A percentile compares a stretch with the other conserved stretches of the same genome.
Conservation (phyloP, 2,113 vertebrate genomes). For the Megaptera novaeangliae region DNA sequence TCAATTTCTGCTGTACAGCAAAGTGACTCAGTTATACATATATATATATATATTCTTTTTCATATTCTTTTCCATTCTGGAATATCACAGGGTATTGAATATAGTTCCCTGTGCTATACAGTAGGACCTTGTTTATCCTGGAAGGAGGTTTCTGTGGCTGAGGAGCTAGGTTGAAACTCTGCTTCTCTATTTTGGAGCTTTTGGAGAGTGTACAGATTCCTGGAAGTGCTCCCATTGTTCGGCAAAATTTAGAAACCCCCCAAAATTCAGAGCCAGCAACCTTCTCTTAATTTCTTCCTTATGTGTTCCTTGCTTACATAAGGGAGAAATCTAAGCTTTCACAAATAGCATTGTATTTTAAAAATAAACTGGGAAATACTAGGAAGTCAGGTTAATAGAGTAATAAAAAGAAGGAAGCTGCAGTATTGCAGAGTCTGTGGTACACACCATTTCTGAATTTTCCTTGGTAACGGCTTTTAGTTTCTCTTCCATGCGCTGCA, state of each 20-base stretch:
- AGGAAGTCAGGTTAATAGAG: not conserved
- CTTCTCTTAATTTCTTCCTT: slow-evolving; percentile 6
- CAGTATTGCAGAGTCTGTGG: not conserved
- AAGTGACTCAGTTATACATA: not conserved
- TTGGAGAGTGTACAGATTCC: not conserved
- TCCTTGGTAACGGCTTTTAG: slow-evolving; percentile 91
- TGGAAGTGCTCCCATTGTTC: not conserved
- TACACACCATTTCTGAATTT: slow-evolving; percentile 95
- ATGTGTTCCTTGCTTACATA: slow-evolving; percentile 23
- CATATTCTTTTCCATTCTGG: not conserved
- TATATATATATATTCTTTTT: not conserved
- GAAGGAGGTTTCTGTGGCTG: not conserved
- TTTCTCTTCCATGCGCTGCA: slow-evolving; percentile 97
- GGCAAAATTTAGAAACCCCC: slow-evolving; percentile 23
- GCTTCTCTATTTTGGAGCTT: not conserved
- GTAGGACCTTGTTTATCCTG: not conserved
- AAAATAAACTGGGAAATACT: not conserved
- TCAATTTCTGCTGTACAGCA: not conserved
- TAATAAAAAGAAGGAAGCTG: not conserved
- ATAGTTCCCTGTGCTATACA: not conserved
- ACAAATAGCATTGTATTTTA: not conserved
- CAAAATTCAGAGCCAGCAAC: slow-evolving; percentile 28
- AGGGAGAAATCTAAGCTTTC: not conserved
- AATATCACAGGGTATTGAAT: not conserved
- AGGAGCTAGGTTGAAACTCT: not conserved